Conservation (phyloP, 2,888 invertebrate genomes). For the Erebia epiphron region DNA sequence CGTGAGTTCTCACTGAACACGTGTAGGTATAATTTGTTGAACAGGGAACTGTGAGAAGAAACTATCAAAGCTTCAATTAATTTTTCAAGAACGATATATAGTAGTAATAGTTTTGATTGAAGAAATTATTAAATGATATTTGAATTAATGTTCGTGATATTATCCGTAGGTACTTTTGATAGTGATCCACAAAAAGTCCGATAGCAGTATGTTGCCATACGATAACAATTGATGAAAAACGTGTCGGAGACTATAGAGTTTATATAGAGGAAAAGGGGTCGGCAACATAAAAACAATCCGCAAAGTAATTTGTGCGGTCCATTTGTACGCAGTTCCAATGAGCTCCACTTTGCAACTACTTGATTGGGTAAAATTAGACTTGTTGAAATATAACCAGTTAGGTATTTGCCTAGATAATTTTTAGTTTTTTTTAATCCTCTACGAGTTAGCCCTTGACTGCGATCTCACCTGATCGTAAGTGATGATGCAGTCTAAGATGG, state of each 20-base stretch:
- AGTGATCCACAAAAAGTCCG: not conserved
- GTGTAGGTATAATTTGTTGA: no score
- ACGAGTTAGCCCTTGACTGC: not conserved
- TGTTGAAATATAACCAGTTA: constrained; percentile 15
- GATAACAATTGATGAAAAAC: constrained; percentile 17
- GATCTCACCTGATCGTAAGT: no score
- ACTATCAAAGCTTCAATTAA: no score
- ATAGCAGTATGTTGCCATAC: not conserved
- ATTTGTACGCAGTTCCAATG: constrained; percentile 23
- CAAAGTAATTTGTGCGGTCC: constrained; percentile 21
- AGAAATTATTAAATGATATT: not conserved
- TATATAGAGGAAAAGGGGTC: constrained; percentile 12
- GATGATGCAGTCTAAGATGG: no score
- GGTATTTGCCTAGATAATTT: not conserved
- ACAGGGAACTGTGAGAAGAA: no score
- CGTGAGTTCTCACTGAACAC: no score
- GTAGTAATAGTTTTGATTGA: not conserved
- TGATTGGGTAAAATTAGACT: constrained; percentile 16
- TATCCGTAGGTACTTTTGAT: not conserved
- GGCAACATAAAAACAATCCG: constrained; percentile 17
- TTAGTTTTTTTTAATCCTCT: not conserved
- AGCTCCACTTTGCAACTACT: constrained; percentile 20
- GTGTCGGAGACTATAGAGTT: constrained; percentile 3
- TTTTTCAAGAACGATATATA: not conserved
- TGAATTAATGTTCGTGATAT: not conserved